Evolutionary conservation across 2,113 vertebrate genomes (phyloP).

Genomic region (Fulica atra): DNA sequence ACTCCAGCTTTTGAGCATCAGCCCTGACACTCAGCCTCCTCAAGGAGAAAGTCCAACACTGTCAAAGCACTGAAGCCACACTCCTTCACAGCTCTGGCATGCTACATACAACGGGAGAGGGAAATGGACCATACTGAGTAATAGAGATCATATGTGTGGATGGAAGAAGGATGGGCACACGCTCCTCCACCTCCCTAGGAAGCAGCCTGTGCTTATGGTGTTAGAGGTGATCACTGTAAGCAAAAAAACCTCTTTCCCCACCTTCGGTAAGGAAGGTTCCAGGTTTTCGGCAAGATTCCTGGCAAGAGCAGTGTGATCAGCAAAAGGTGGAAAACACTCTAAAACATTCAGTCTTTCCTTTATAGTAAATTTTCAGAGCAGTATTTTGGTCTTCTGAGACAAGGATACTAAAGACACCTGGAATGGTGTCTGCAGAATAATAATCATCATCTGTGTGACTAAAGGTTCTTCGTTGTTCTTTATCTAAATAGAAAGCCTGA

Average conservation of each 20-base stretch:
- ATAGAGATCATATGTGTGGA: fast-evolving
- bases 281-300: not conserved
- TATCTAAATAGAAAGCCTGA: not conserved
- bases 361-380: not conserved
- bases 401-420: not conserved
- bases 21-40: not conserved
- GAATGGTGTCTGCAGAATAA: not conserved
- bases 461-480: not conserved
- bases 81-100: not conserved
- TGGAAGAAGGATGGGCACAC: not conserved
- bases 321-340: not conserved
- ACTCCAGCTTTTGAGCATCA: not conserved
- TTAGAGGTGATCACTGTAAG: not conserved
- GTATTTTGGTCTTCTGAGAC: not conserved
- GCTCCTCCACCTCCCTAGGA: too few relatives aligned
- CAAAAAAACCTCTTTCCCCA: not conserved
- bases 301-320: not conserved
- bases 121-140: fast-evolving
- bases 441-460: not conserved
- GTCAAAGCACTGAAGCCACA: not conserved
- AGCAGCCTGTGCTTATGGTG: fast-evolving
- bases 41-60: not conserved
- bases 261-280: not conserved
- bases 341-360: not conserved
- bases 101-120: fast-evolving